Evolutionary conservation across 2,113 vertebrate species (phyloP), one percentile per base, ranked within the genome.

Genomic region (Camelus dromedarius): DNA sequence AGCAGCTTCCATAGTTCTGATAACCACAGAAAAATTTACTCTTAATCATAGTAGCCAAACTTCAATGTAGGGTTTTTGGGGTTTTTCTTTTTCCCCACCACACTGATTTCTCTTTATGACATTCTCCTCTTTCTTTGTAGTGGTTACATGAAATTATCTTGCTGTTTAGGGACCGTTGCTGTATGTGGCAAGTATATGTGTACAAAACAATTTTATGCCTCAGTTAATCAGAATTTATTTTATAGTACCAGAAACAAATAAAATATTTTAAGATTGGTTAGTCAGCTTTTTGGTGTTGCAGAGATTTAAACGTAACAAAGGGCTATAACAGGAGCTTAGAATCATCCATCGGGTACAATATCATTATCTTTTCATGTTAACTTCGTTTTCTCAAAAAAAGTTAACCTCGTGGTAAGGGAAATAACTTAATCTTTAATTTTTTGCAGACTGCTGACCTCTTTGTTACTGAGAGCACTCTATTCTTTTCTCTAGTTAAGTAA

Each of bases 71-170:
- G 18, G 50, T 32, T 0, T 35, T 92, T 90, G 14, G 26, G 13
- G 15, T n/a, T 73, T 91, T 56, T 85, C 56, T n/a, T 16, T 80
- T 81, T 64, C 38, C 38, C 38, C 18, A 6, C 1, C 22, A 58
- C n/a, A 35, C 7, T 90, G 6, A 32, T 84, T 96, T 80, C 15
- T 60, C 46, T 86, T 95, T 86, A 2, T 81, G 18, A 3, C 13
- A 28, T 75, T 80, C 81, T 83, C 91, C 46, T 96, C 42, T 67
- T 87, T 70, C 88, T 83, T 64, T 58, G 5, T 83, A 4, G 26
- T 77, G 69, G 19, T 69, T 75, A 46, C 18, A 48, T 96, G 94
- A 96, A 72, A 67, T 95, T 72, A 67, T 76, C 76, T 96, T 94
- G 32, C 76, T 90, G 3, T 46, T 94, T 77, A 76, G 75, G 35